These are phyloP conservation scores for Meriones unguiculatus DNA, from an alignment of 2,113 vertebrate genomes.

Conservation along the genomic window DNA sequence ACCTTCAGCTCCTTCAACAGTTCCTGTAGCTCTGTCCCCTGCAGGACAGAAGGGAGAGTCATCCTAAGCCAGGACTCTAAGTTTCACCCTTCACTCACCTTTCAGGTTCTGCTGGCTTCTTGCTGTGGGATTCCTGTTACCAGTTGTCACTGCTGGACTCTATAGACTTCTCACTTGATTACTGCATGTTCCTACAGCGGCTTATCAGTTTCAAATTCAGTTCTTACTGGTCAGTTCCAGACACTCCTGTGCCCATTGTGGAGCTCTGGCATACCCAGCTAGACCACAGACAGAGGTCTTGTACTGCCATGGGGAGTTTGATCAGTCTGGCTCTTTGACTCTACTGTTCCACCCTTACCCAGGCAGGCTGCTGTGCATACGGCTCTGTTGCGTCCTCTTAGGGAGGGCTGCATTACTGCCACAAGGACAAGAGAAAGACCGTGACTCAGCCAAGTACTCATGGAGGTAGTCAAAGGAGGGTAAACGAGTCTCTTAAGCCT, in stretches of 20 bases:
- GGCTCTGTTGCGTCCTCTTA: not conserved
- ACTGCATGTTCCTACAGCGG: rapidly evolving
- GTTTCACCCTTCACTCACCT: not conserved
- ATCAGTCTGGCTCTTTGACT: not conserved
- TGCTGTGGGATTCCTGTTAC: not conserved
- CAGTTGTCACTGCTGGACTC: not conserved
- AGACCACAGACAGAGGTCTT: not conserved
- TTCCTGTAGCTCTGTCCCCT: not conserved
- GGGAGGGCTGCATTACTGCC: not conserved
- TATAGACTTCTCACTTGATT: not conserved
- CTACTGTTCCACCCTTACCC: not conserved
- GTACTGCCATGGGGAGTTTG: not conserved
- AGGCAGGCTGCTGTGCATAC: not conserved
- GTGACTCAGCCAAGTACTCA: not conserved
- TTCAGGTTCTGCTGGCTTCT: not conserved
- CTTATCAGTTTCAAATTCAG: not conserved
- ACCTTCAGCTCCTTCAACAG: not conserved
- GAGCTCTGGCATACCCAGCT: not conserved
- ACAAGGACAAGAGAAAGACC: not conserved
- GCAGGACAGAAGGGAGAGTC: not conserved
- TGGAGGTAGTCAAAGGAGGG: not conserved
- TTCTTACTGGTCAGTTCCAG: not conserved
- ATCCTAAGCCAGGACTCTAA: not conserved
- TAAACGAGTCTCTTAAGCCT: not conserved
- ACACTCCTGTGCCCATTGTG: not conserved